Evolutionary conservation across 2,113 vertebrate species (phyloP), one percentile per base, ranked within the genome.

Genomic region (Caranx melampygus): DNA sequence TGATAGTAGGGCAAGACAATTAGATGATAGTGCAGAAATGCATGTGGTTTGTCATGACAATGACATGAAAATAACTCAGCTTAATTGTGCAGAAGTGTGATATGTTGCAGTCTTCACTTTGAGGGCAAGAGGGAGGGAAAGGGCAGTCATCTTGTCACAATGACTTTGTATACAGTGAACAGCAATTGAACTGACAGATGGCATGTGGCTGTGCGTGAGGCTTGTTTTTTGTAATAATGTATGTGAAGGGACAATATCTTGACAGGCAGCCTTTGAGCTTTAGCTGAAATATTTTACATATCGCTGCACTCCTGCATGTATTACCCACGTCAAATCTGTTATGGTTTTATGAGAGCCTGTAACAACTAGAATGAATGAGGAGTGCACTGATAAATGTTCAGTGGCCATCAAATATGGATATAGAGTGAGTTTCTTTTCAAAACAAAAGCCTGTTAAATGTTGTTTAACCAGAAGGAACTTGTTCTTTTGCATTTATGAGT

Each of bases 111-210:
- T 61, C 7, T 13, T 11, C 2, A 0, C 44, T 70, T 67, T 79
- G 57, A 71, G 60, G 52, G 6, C 14, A 72, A 49, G 44, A 31
- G 11, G 58, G 65, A 77, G 49, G 10, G 12, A 68, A 58, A 68
- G 64, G 52, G 1, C 34, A 63, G 44, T 72, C 42, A 71, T 76
- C 31, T 61, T 16, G n/a, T 34, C 47, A 35, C 16, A 58, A 83
- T 60, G 12, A 45, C 78, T 63, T 18, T 59, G 13, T 64, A 34
- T 49, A 69, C 35, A 26, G 13, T 70, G 35, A 59, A 47, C 52
- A 83, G 70, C 72, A 40, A 58, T 47, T 45, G 67, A 60, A 65
- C 44, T 78, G 70, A 80, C 75, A 79, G 71, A 84, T 86, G 76
- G 62, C 37, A n/a, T 52, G 8, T 33, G 20, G 26, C 20, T 77